Conservation (phyloP, 2,888 invertebrate genomes). For the Hyposoter dolosus region DNA sequence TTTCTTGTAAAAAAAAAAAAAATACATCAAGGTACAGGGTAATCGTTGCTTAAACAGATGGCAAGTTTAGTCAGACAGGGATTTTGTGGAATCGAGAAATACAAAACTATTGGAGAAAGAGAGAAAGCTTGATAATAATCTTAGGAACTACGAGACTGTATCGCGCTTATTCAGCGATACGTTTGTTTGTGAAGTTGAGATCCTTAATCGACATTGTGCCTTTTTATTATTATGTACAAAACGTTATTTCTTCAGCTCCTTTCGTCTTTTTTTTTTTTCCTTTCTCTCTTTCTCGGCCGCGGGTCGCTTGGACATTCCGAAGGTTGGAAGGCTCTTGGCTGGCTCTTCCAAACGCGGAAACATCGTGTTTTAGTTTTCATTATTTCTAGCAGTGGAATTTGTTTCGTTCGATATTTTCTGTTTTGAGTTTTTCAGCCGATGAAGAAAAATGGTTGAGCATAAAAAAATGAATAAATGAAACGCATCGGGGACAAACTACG, state of each 20-base stretch:
- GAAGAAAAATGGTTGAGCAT: not conserved
- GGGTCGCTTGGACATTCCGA: not conserved
- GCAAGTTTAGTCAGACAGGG: slow-evolving; percentile 76
- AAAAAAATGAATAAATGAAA: not conserved
- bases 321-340: not conserved
- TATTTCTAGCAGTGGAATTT: not conserved
- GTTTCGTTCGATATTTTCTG: not conserved
- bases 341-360: not conserved
- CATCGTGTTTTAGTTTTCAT: not conserved
- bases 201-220: slow-evolving; percentile 71
- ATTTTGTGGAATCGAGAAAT: slow-evolving; percentile 42
- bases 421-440: not conserved
- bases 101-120: slow-evolving; percentile 49
- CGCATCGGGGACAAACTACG: not conserved
- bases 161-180: slow-evolving; percentile 59
- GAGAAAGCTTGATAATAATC: slow-evolving; percentile 55
- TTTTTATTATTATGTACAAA: slow-evolving; percentile 69
- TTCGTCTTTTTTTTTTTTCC: slow-evolving; percentile 43
- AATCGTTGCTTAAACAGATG: slow-evolving; percentile 69
- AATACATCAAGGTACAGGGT: slow-evolving; percentile 60
- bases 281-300: slow-evolving; percentile 32
- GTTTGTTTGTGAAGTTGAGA: slow-evolving; percentile 66
- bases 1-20: slow-evolving; percentile 47
- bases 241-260: slow-evolving; percentile 40
- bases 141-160: slow-evolving; percentile 66